Evolutionary conservation across 2,113 vertebrate species (phyloP).

Genomic region (Neogobius melanostomus): DNA sequence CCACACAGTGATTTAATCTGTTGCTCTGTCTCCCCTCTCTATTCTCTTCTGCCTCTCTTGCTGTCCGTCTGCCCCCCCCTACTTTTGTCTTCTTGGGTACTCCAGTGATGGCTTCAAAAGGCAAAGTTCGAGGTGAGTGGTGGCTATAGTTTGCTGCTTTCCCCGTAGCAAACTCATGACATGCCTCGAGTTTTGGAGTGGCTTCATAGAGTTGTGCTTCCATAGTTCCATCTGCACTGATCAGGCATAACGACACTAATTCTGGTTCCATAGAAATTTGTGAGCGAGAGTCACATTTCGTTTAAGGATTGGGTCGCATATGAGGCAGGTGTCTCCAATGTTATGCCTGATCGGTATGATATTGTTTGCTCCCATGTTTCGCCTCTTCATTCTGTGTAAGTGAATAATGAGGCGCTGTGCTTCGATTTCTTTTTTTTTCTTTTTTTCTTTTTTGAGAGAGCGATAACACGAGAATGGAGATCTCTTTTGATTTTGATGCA

Average conservation of each 20-base stretch:
- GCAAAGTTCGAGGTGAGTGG: slow-evolving; percentile 81
- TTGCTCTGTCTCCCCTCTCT: slow-evolving; percentile 68
- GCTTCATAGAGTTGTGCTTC: not conserved
- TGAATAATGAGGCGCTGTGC: not conserved
- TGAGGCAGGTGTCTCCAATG: not conserved
- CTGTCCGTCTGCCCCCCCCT: slow-evolving; percentile 44
- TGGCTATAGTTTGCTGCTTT: slow-evolving; percentile 37
- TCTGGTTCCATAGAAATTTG: not conserved
- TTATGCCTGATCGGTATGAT: slow-evolving; percentile 5
- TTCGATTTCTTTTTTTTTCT: not conserved
- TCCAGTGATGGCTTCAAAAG: slow-evolving; percentile 80
- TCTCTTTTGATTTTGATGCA: not conserved
- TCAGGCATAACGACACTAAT: not conserved
- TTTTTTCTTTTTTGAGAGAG: not conserved
- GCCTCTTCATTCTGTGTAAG: not conserved
- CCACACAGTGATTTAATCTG: slow-evolving; percentile 65
- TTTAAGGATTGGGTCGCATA: not conserved
- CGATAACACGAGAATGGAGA: not conserved
- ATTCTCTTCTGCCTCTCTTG: slow-evolving; percentile 52
- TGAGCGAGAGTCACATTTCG: not conserved
- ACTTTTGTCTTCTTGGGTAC: slow-evolving; percentile 56
- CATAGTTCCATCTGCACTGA: not conserved
- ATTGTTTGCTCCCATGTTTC: not conserved
- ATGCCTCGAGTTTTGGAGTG: not conserved
- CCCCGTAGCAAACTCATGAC: slow-evolving; percentile 15